Evolutionary conservation across 2,888 invertebrate species (phyloP).

Genomic region (Amblyteles armatorius): DNA sequence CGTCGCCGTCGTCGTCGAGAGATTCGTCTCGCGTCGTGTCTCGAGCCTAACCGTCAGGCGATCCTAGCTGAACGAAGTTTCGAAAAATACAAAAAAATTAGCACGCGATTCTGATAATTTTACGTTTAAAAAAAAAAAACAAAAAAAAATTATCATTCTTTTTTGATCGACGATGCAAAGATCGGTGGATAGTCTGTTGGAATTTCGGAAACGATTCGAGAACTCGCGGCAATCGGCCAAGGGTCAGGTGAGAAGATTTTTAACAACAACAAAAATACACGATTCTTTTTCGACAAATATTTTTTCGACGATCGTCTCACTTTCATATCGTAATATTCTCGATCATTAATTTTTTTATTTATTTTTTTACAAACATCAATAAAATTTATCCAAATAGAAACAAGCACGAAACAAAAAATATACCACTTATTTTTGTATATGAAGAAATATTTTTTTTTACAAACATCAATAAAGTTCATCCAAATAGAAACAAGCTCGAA

Average conservation of each 20-base stretch:
- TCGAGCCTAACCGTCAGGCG: not conserved
- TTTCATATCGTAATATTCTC: too few species aligned
- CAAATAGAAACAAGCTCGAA: not conserved
- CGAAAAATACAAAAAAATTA: slow-evolving; percentile 9
- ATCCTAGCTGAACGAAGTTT: slow-evolving; percentile 1
- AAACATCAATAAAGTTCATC: not conserved
- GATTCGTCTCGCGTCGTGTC: slow-evolving; percentile 6
- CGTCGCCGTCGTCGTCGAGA: slow-evolving; percentile 3
- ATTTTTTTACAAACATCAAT: not conserved
- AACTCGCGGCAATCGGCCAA: slow-evolving; percentile 54
- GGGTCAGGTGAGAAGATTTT: slow-evolving; percentile 44
- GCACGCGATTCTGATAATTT: too few species aligned
- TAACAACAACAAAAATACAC: not conserved
- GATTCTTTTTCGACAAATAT: not conserved
- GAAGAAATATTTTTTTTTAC: not conserved
- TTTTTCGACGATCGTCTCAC: not conserved
- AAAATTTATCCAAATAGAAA: not conserved
- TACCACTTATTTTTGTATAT: too few species aligned
- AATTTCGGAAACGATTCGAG: slow-evolving; percentile 50
- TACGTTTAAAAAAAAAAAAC: not conserved
- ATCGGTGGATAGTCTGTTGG: slow-evolving; percentile 61
- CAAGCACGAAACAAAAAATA: not conserved
- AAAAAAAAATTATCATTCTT: slow-evolving; percentile 15
- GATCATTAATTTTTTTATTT: not conserved
- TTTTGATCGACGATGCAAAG: slow-evolving; percentile 32